phyloP scores from a whole-genome alignment of 2,797 vertebrate species.

The Arnoldichthys spilopterus region DNA sequence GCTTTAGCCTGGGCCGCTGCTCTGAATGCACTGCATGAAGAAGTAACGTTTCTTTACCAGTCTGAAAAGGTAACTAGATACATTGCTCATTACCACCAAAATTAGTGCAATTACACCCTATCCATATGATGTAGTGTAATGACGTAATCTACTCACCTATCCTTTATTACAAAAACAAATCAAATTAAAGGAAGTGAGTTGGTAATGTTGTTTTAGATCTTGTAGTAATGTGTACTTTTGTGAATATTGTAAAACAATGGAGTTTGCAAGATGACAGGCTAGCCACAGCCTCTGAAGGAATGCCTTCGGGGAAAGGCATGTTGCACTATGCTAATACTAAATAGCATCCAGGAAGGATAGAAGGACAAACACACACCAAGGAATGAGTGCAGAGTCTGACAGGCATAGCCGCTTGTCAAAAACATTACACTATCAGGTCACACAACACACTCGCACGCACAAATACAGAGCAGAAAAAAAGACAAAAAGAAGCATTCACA shows the following conservation, averaged over 20 bases:
- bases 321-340: slow-evolving; percentile 40
- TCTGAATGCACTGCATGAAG: too few species aligned
- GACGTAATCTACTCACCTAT: too few species aligned
- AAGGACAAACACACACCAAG: not conserved
- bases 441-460: not conserved
- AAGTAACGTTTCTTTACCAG: too few species aligned
- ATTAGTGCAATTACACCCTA: too few species aligned
- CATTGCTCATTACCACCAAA: too few species aligned
- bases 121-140: too few species aligned
- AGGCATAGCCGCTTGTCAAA: not conserved
- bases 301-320: slow-evolving; percentile 29
- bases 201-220: not conserved
- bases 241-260: not conserved
- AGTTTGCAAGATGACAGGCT: not conserved
- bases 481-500: not conserved
- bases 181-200: too few species aligned
- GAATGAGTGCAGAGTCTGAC: not conserved
- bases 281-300: slow-evolving; percentile 23
- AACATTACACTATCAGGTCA: not conserved
- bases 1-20: too few species aligned
- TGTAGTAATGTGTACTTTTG: not conserved
- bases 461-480: slow-evolving; percentile 18
- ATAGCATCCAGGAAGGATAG: slow-evolving; percentile 23
- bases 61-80: too few species aligned
- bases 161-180: too few species aligned